Percentiles rank a stretch among this genome's conserved stretches.
Evolutionary conservation across 2,113 vertebrate species (phyloP).

Genomic region (Gadus macrocephalus): DNA sequence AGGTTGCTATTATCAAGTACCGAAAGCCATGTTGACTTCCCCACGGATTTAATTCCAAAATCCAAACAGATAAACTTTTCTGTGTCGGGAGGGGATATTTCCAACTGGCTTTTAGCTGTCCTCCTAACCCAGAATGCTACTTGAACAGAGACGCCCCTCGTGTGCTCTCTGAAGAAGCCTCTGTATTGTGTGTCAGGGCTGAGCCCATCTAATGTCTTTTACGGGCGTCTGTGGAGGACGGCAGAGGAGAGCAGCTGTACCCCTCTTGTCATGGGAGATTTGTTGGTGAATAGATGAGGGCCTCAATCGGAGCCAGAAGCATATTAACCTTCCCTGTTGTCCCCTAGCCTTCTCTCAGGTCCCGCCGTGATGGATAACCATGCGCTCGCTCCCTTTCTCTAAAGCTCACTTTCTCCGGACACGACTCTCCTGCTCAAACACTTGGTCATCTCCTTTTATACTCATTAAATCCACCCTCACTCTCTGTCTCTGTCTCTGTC

Average conservation of each 20-base stretch:
- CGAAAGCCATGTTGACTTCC: too few species aligned
- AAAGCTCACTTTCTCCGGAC: conserved; percentile 2
- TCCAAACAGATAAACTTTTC: too few species aligned
- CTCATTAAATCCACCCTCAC: not conserved
- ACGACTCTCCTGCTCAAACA: conserved; percentile 2
- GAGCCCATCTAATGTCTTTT: not conserved
- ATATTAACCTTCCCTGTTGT: conserved; percentile 52
- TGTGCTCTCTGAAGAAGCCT: too few species aligned
- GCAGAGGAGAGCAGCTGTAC: conserved; percentile 22
- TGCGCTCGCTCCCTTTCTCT: conserved; percentile 1
- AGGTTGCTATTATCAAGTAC: too few species aligned
- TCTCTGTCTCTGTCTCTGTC: conserved; percentile 8
- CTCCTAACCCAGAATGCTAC: too few species aligned
- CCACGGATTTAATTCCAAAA: too few species aligned
- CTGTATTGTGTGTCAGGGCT: not conserved
- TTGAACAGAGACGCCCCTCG: too few species aligned
- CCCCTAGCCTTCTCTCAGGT: conserved; percentile 24
- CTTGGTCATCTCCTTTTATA: conserved; percentile 3
- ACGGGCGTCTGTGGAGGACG: conserved; percentile 8
- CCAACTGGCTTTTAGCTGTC: too few species aligned
- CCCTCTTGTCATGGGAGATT: conserved; percentile 36
- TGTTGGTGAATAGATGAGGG: conserved; percentile 35
- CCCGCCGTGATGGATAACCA: conserved; percentile 51
- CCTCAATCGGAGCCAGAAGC: conserved; percentile 31
- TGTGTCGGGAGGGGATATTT: too few species aligned